Evolutionary conservation across 2,888 invertebrate genomes (phyloP).

Genomic region (Dryococelus australis): DNA sequence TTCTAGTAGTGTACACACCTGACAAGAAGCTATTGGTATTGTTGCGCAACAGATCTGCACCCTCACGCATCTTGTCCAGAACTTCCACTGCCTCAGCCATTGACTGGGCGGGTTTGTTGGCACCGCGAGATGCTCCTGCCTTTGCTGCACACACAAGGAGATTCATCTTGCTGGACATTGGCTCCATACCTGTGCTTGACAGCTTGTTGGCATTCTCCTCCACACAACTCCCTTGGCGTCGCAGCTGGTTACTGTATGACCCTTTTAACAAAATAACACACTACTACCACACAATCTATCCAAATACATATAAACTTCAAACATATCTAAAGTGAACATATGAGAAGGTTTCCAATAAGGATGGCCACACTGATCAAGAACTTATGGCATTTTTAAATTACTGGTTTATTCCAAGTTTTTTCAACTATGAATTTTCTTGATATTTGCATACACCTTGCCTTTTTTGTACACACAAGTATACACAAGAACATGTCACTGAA

Average conservation of each 20-base stretch:
- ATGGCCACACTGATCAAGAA: too few relatives aligned
- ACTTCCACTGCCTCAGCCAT: conserved; percentile 67
- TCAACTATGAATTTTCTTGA: too few relatives aligned
- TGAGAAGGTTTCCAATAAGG: too few relatives aligned
- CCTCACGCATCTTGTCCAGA: conserved; percentile 72
- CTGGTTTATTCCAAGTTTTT: too few relatives aligned
- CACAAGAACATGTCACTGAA: too few relatives aligned
- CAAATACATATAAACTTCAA: too few relatives aligned
- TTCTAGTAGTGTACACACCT: conserved; percentile 63
- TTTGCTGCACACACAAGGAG: conserved; percentile 35
- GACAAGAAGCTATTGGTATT: conserved; percentile 81
- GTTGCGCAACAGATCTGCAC: conserved; percentile 76
- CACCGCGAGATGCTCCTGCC: conserved; percentile 53
- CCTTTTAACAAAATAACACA: background rate
- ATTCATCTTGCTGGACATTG: conserved; percentile 39
- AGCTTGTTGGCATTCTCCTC: conserved; percentile 59
- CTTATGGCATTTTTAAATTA: too few relatives aligned
- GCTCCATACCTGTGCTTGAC: conserved; percentile 11
- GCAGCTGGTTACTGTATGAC: conserved; percentile 47
- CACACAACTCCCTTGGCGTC: conserved; percentile 57
- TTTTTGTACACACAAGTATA: too few relatives aligned
- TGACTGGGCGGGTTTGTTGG: conserved; percentile 51
- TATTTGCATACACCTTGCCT: too few relatives aligned
- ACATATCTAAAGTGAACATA: too few relatives aligned
- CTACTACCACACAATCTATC: too few relatives aligned